phyloP scores from a whole-genome alignment of 2,888 invertebrate species.

The Drosophila affinis region DNA sequence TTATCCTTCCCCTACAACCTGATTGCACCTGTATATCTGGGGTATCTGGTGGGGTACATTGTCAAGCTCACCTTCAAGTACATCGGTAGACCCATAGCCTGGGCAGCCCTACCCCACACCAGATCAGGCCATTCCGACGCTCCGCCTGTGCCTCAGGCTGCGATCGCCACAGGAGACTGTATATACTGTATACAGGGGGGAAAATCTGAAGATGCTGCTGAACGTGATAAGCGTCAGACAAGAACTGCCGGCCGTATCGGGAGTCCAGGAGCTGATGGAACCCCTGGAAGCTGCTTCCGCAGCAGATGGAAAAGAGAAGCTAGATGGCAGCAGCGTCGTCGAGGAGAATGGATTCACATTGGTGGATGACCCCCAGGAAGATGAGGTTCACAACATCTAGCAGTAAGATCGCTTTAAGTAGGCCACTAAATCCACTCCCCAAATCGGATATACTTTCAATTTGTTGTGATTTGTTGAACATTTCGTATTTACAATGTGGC shows the following conservation, averaged over 20 bases:
- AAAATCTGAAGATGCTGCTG: constrained; percentile 85
- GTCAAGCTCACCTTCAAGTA: constrained; percentile 77
- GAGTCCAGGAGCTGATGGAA: constrained; percentile 76
- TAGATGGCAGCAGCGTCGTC: constrained; percentile 18
- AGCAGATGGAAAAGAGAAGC: background rate
- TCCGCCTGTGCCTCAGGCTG: background rate
- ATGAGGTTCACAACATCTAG: constrained; percentile 37
- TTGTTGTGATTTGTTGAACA: constrained; percentile 55
- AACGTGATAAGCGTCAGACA: constrained; percentile 76
- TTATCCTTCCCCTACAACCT: constrained; percentile 73
- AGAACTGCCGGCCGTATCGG: constrained; percentile 55
- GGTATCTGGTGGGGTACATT: constrained; percentile 62
- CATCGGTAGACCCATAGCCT: constrained; percentile 75
- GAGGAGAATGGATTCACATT: constrained; percentile 60
- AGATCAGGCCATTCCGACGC: background rate
- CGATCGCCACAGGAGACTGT: constrained; percentile 79
- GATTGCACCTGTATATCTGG: constrained; percentile 64
- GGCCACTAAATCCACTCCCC: constrained; percentile 57
- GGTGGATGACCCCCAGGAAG: constrained; percentile 52
- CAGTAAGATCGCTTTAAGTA: constrained; percentile 58
- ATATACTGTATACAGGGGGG: constrained; percentile 85
- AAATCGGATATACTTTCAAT: constrained; percentile 55
- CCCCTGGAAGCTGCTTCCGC: constrained; percentile 42
- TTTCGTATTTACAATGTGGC: constrained; percentile 44
- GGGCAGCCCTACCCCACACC: constrained; percentile 54